A percentile compares a stretch with the other conserved stretches of the same genome.
Evolutionary conservation across 2,113 vertebrate species (phyloP).

Genomic region (Myotis davidii): DNA sequence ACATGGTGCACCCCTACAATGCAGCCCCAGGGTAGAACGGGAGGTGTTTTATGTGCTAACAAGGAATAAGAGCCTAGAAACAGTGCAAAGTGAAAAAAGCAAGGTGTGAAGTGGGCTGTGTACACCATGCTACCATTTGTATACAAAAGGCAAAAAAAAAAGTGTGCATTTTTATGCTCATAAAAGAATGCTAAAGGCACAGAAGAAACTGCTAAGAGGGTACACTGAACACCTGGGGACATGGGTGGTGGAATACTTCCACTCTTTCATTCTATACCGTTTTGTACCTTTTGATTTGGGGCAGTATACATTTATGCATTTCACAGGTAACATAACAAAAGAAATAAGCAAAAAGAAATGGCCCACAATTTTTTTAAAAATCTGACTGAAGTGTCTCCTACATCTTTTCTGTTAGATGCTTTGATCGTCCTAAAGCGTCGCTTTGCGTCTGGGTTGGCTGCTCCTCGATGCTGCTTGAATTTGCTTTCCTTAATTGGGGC

Average conservation of each 20-base stretch:
- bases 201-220: not conserved
- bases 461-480: not conserved
- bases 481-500: not conserved
- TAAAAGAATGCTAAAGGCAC: not conserved
- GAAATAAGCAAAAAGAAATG: not conserved
- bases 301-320: not conserved
- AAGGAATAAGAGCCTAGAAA: not conserved
- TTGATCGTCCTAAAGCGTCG: not conserved
- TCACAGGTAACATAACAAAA: conserved; percentile 26
- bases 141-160: not conserved
- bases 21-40: not conserved
- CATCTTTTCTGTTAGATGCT: not conserved
- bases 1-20: not conserved
- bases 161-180: not conserved
- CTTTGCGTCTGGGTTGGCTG: not conserved
- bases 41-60: not conserved
- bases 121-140: not conserved
- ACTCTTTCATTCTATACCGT: not conserved
- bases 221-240: not conserved
- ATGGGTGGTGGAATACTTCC: not conserved
- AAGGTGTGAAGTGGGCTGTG: not conserved
- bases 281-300: conserved; percentile 23
- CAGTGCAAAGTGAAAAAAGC: not conserved
- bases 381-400: not conserved
- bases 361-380: not conserved